Conservation (phyloP, 1,140 invertebrate genomes). For the Calycopis cecrops region DNA sequence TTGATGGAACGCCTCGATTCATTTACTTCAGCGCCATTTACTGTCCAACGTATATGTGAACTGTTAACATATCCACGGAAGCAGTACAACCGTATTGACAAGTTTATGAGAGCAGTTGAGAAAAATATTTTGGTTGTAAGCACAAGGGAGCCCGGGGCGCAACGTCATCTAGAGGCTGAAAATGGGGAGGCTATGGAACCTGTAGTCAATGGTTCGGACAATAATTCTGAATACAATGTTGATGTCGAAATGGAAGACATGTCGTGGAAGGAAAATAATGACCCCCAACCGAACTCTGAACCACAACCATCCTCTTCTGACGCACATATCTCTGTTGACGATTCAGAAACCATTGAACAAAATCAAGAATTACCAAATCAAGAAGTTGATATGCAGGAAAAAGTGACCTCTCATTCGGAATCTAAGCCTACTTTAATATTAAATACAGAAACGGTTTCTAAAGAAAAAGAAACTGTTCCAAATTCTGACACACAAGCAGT, state of each 20-base stretch:
- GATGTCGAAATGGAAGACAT: slow-evolving; percentile 82
- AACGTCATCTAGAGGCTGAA: slow-evolving; percentile 76
- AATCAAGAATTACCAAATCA: slow-evolving; percentile 44
- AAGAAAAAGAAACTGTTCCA: neutral
- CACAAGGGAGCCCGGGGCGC: slow-evolving; percentile 90
- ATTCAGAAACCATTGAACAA: slow-evolving; percentile 48
- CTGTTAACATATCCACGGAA: slow-evolving; percentile 92
- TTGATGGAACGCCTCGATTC: slow-evolving; percentile 89
- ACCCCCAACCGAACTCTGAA: slow-evolving; percentile 39
- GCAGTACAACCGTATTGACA: slow-evolving; percentile 96
- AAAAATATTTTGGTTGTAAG: slow-evolving; percentile 97
- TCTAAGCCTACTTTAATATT: slow-evolving; percentile 45
- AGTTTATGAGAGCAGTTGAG: slow-evolving; percentile 95
- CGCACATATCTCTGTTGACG: slow-evolving; percentile 55
- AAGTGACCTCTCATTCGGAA: slow-evolving; percentile 40
- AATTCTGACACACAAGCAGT: slow-evolving; percentile 20
- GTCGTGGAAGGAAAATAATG: slow-evolving; percentile 73
- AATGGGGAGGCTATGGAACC: slow-evolving; percentile 80
- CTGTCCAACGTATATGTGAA: slow-evolving; percentile 96
- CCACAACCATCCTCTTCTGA: slow-evolving; percentile 65
- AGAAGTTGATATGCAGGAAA: slow-evolving; percentile 37
- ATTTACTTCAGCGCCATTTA: slow-evolving; percentile 94
- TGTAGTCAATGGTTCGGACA: slow-evolving; percentile 75
- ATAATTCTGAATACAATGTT: slow-evolving; percentile 79
- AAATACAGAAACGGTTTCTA: slow-evolving; percentile 20